phyloP scores from a whole-genome alignment of 1,140 invertebrate species.

The Panulirus ornatus region DNA sequence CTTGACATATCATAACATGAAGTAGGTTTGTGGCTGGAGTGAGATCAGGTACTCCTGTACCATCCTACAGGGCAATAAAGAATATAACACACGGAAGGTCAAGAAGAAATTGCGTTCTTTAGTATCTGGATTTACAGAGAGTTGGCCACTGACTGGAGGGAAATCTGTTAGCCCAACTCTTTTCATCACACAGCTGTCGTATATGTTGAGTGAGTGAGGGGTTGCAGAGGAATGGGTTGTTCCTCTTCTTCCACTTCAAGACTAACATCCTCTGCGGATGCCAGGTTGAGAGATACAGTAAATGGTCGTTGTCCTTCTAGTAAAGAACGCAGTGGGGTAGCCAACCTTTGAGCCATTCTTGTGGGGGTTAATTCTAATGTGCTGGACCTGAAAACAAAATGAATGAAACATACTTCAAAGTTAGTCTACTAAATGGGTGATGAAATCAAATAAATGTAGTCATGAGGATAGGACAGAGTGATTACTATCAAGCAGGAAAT shows the following conservation, averaged over 20 bases:
- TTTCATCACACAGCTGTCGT: slow-evolving; percentile 64
- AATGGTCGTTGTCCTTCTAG: slow-evolving; percentile 74
- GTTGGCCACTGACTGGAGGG: background rate
- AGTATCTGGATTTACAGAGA: slow-evolving; percentile 19
- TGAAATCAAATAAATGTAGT: no score
- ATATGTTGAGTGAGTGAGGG: slow-evolving; percentile 68
- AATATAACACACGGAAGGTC: background rate
- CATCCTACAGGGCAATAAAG: slow-evolving; percentile 11
- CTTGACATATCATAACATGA: background rate
- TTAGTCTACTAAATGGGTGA: no score
- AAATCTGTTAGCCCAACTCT: background rate
- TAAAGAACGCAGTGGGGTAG: slow-evolving; percentile 68
- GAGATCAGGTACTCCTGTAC: slow-evolving; percentile 12
- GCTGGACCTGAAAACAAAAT: slow-evolving; percentile 58
- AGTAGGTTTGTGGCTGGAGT: slow-evolving; percentile 8
- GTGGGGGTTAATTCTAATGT: slow-evolving; percentile 64
- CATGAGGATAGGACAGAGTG: no score
- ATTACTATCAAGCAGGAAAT: no score
- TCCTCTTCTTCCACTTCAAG: slow-evolving; percentile 65
- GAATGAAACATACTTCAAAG: no score
- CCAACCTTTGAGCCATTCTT: slow-evolving; percentile 63
- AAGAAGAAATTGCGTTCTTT: slow-evolving; percentile 2
- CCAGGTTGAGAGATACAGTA: slow-evolving; percentile 74
- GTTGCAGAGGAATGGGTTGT: slow-evolving; percentile 59
- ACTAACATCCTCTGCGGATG: slow-evolving; percentile 71